Evolutionary conservation across 37 sponge, comb jelly and placozoan genomes (phyloP), one percentile per base, ranked within the genome.

Genomic region (Axinella damicornis): DNA sequence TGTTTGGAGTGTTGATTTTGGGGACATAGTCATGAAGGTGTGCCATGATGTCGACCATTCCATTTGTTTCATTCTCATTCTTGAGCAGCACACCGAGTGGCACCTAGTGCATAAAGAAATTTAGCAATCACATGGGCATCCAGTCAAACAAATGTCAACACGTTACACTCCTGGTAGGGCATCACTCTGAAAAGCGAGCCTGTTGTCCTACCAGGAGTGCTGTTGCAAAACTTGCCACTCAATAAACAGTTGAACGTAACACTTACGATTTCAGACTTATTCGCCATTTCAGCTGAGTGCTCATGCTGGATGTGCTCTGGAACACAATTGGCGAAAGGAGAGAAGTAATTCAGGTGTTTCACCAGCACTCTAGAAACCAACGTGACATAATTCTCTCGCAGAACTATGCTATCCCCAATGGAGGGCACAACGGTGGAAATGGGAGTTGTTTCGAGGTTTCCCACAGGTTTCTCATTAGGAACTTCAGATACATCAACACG

Each of bases 341-440:
- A n/a, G 57, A 80, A 80, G 70, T 52, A 80, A 53, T 52, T 52
- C n/a, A 80, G 27, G 11, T 27, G 25, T 1, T 65, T 32, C 22
- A 80, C 81, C 28, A 80, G 25, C 36, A 68, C 81, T 35, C 70
- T 25, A 69, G 46, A 69, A 2, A 80, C 40, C 32, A 64, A 21
- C 5, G 66, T n/a, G 6, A 52, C 57, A 80, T 80, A 80, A 24
- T 80, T 80, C 34, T 78, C 33, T 25, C 64, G 79, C 59, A 78
- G 46, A 20, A 22, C 24, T 21, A 28, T 28, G 34, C 79, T 36
- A 34, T 78, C 79, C n/a, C 33, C 41, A 13, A 61, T 78, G 41
- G 33, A 36, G 31, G 79, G 79, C 27, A 78, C 0, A 52, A 61
- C 60, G 30, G 70, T 54, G 5, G 70, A 39, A 24, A 80, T 27